Evolutionary conservation across 2,888 invertebrate genomes (phyloP), one percentile per base, ranked within the genome.

Genomic region (Seira ritae): DNA sequence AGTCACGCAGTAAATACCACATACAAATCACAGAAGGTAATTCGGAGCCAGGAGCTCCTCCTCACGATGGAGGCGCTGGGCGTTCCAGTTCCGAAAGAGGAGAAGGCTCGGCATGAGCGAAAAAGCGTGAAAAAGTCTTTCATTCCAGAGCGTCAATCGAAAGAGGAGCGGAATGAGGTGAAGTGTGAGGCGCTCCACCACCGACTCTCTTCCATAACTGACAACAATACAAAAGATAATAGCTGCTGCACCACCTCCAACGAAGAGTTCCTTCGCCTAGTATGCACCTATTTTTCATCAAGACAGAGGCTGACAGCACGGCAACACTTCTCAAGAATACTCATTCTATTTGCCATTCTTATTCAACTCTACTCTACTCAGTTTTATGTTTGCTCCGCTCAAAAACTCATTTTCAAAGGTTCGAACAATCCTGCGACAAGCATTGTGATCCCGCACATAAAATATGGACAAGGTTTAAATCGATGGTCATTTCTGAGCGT

Each of bases 381-480:
- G n/a, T 4, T n/a, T 3, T 4, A 60, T 10, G 3, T 68, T 60
- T 77, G 76, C 50, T 76, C 67, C 42, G 82, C 82, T 82, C 82
- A 82, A 82, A 82, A 82, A 50, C 65, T 69, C 24, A 17, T 71
- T 31, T 72, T 55, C 37, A 75, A 81, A 62, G 70, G 68, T 72
- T 65, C 60, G 31, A 77, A 70, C 20, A 70, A 70, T 42, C 70
- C 70, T 1, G 46, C 72, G 19, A 19, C 19, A 50, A 79, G 55
- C 19, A 42, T 77, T 72, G 82, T 82, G 67, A 82, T 82, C 19
- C 82, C 82, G n/a, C 82, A 82, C 68, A 82, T 82, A 24, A 82
- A 82, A 20, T 82, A 82, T 66, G 82, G 82, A 15, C 82, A 82
- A 67, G 82, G 82, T 19, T 72, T 82, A 6, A 82, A 82, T 46